A percentile compares a stretch with the other conserved stretches of the same genome.
phyloP scores from a whole-genome alignment of 2,888 invertebrate genomes.

The Dexiosoma caninum region DNA sequence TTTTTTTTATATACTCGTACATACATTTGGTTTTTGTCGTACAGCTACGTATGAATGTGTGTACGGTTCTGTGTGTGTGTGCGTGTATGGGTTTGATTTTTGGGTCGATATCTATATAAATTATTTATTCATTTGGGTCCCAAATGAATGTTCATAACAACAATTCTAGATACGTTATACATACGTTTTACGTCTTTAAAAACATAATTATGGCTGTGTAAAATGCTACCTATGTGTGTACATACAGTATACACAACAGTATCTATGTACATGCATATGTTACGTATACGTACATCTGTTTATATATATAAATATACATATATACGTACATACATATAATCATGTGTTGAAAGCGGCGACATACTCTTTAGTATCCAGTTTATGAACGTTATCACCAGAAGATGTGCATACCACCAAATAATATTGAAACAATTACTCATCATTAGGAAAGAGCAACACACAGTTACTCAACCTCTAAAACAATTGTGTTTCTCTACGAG shows the following conservation, averaged over 20 bases:
- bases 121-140: slow-evolving; percentile 54
- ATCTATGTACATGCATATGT: background rate
- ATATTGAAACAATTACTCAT: slow-evolving; percentile 49
- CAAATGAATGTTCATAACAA: slow-evolving; percentile 23
- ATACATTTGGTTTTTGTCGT: too few relatives aligned
- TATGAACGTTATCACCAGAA: slow-evolving; percentile 40
- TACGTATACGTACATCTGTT: background rate
- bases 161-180: background rate
- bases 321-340: background rate
- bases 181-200: slow-evolving; percentile 9
- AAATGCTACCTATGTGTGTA: slow-evolving; percentile 20
- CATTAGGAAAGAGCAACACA: slow-evolving; percentile 14
- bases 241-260: background rate
- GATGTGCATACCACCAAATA: slow-evolving; percentile 54
- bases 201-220: slow-evolving; percentile 34
- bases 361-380: slow-evolving; percentile 7
- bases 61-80: background rate
- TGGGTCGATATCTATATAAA: slow-evolving; percentile 61
- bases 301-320: background rate
- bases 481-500: background rate
- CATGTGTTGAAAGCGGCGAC: slow-evolving; percentile 21
- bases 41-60: background rate
- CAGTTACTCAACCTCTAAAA: background rate
- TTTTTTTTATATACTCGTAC: slow-evolving; percentile 29
- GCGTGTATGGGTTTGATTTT: slow-evolving; percentile 16